Evolutionary conservation across 2,113 vertebrate species (phyloP).

Genomic region (Chunga burmeisteri): DNA sequence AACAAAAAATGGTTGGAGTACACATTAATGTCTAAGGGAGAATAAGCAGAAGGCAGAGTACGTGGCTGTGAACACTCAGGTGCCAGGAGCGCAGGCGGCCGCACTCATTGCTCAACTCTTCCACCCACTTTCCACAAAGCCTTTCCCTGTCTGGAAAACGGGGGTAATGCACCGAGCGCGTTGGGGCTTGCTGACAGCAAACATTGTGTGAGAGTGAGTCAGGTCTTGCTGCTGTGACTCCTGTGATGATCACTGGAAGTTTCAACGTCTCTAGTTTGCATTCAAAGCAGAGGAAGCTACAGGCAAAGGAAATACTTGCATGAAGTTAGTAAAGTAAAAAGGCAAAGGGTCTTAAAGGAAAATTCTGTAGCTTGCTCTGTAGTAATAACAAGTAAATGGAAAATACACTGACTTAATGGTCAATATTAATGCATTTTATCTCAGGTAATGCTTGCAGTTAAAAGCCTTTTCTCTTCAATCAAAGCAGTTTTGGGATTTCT

Average conservation of each 20-base stretch:
- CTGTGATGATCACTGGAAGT: background rate
- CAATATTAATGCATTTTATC: background rate
- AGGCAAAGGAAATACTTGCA: background rate
- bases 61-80: background rate
- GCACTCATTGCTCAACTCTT: background rate
- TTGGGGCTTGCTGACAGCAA: background rate
- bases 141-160: background rate
- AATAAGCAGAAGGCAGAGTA: rapidly evolving
- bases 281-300: background rate
- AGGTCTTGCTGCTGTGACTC: background rate
- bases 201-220: background rate
- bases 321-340: background rate
- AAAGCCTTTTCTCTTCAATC: background rate
- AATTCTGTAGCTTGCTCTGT: background rate
- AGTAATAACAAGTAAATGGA: background rate
- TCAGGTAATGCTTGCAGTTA: background rate
- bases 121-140: background rate
- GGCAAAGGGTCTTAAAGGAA: background rate
- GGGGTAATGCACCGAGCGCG: rapidly evolving
- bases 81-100: rapidly evolving
- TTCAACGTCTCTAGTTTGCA: background rate
- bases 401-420: background rate
- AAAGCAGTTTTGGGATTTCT: background rate
- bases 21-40: background rate
- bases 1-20: background rate